phyloP scores from a whole-genome alignment of 2,888 invertebrate species.

The Sialis lutaria region DNA sequence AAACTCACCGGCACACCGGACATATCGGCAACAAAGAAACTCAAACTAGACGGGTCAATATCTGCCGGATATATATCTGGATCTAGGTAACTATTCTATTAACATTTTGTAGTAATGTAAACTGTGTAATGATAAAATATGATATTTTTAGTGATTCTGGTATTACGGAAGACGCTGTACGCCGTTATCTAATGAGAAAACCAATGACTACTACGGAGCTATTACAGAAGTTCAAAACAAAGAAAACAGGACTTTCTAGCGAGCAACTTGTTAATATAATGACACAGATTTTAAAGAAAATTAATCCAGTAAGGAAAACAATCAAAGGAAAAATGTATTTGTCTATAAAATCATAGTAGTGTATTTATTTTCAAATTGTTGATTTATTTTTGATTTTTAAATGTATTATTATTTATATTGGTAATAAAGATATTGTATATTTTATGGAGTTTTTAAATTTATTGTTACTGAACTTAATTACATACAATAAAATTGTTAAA shows the following conservation, averaged over 20 bases:
- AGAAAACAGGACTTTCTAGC: slow-evolving; percentile 77
- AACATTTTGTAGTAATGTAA: not conserved
- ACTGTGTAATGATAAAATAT: not conserved
- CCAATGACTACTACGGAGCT: slow-evolving; percentile 97
- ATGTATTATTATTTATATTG: no score
- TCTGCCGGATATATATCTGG: slow-evolving; percentile 29
- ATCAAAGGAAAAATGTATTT: slow-evolving; percentile 91
- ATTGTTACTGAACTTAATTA: no score
- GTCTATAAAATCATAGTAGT: slow-evolving; percentile 48
- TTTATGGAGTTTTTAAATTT: no score
- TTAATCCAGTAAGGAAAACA: slow-evolving; percentile 83
- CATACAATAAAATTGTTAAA: no score
- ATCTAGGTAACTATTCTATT: slow-evolving; percentile 21
- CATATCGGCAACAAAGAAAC: slow-evolving; percentile 31
- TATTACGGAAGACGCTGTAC: slow-evolving; percentile 86
- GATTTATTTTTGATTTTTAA: no score
- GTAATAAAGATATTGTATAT: no score
- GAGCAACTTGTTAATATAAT: slow-evolving; percentile 85
- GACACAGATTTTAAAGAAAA: slow-evolving; percentile 85
- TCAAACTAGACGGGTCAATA: slow-evolving; percentile 30
- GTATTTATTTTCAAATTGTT: no score
- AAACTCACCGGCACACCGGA: slow-evolving; percentile 26
- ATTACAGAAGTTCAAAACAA: slow-evolving; percentile 86
- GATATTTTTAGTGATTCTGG: slow-evolving; percentile 54
- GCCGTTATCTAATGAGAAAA: slow-evolving; percentile 86